Percentiles rank a stretch among this genome's conserved stretches.
phyloP scores from a whole-genome alignment of 2,797 vertebrate species.

The Acridotheres tristis region DNA sequence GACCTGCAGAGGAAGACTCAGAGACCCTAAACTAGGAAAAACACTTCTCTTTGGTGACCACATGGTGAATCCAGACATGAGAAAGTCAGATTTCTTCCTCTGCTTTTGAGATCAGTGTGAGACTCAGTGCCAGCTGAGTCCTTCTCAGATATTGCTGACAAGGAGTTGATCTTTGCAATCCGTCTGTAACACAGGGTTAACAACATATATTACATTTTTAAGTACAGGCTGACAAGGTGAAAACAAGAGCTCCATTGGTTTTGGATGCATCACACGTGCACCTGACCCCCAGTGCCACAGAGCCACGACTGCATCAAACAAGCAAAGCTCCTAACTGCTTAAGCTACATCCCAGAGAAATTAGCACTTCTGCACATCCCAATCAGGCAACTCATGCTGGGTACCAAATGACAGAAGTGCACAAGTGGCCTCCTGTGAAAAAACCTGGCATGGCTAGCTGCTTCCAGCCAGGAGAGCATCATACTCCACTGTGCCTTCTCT shows the following conservation, averaged over 20 bases:
- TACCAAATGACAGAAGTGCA: background rate
- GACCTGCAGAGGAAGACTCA: background rate
- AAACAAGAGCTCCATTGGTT: background rate
- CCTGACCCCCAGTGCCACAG: background rate
- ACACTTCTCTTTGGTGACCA: background rate
- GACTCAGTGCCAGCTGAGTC: background rate
- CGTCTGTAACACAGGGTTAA: background rate
- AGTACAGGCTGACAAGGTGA: background rate
- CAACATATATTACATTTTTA: background rate
- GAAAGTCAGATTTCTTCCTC: background rate
- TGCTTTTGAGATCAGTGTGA: background rate
- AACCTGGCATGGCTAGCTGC: background rate
- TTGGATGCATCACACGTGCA: background rate
- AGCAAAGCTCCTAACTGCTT: background rate
- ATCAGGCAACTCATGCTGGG: background rate
- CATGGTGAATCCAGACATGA: background rate
- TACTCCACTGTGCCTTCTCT: background rate
- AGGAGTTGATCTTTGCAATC: background rate
- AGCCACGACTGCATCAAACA: accelerated
- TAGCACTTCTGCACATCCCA: background rate
- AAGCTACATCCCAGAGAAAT: background rate
- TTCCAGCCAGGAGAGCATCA: background rate
- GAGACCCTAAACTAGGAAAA: background rate
- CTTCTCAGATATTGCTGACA: background rate
- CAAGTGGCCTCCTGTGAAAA: background rate